phyloP scores from a whole-genome alignment of 92 coral and sea anemone genomes.

The Metridium senile region DNA sequence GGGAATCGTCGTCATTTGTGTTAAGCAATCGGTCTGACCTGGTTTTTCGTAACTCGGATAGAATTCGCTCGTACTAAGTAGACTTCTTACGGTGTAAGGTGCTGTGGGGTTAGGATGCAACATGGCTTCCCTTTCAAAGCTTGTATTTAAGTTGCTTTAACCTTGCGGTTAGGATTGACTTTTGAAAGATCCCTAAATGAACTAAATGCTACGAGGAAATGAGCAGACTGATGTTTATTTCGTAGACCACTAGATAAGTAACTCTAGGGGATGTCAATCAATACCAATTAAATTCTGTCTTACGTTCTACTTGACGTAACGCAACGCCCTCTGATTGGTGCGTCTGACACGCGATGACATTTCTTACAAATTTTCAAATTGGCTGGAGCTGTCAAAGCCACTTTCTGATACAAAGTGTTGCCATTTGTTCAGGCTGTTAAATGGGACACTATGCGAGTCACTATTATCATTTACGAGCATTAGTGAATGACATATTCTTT shows the following conservation, averaged over 20 bases:
- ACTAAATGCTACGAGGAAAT: conserved; percentile 96
- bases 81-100: conserved; percentile 96
- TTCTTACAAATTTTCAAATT: conserved; percentile 99
- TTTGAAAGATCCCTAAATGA: conserved; percentile 95
- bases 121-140: conserved; percentile 71
- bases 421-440: conserved; percentile 99
- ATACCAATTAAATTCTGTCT: conserved; percentile 99
- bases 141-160: conserved; percentile 57
- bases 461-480: conserved; percentile 95
- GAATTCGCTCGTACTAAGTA: conserved; percentile 83
- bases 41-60: conserved; percentile 90
- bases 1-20: conserved; percentile 9
- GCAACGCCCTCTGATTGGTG: conserved; percentile 97
- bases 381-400: conserved; percentile 99
- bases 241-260: conserved; percentile 98
- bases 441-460: conserved; percentile 97
- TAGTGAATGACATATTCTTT: conserved; percentile 97
- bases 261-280: conserved; percentile 99
- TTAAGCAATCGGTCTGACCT: conserved; percentile 72
- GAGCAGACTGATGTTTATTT: conserved; percentile 98
- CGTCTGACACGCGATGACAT: conserved; percentile 99
- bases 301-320: conserved; percentile 98
- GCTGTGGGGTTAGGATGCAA: conserved; percentile 94
- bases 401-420: conserved; percentile 99
- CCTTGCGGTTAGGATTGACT: conserved; percentile 85